These are phyloP conservation scores for Idris sp. DNA, from an alignment of 1,140 invertebrate genomes.

Conservation along the genomic window DNA sequence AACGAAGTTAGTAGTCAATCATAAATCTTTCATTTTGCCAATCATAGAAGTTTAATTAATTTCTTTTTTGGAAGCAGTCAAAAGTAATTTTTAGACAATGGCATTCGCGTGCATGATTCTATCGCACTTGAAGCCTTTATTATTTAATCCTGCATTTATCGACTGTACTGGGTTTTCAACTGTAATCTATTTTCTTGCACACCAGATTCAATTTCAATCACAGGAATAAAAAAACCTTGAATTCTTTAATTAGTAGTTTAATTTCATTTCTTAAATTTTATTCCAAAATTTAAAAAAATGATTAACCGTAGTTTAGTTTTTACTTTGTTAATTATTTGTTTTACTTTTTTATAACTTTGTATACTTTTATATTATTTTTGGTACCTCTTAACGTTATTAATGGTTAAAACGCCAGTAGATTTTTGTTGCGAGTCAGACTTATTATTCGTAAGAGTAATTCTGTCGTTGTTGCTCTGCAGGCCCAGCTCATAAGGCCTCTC, in stretches of 20 bases:
- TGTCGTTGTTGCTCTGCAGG: constrained; percentile 81
- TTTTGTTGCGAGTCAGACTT: constrained; percentile 80
- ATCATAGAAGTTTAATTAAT: constrained; percentile 47
- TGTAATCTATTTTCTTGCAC: constrained; percentile 27
- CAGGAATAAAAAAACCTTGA: constrained; percentile 27
- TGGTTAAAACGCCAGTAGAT: constrained; percentile 82
- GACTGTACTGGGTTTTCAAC: constrained; percentile 18
- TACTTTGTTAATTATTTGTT: too few species aligned
- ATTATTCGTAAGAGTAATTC: constrained; percentile 81
- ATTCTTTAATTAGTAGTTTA: too few species aligned
- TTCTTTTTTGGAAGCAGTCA: constrained; percentile 22
- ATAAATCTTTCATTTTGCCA: constrained; percentile 49
- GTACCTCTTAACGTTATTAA: constrained; percentile 72
- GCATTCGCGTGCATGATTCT: constrained; percentile 2
- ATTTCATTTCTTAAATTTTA: too few species aligned
- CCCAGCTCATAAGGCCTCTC: constrained; percentile 81
- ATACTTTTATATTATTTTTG: too few species aligned
- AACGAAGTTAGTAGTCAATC: constrained; percentile 16
- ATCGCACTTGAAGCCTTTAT: constrained; percentile 24
- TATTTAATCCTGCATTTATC: constrained; percentile 52
- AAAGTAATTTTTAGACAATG: constrained; percentile 40
- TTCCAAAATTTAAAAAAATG: too few species aligned
- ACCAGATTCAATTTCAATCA: constrained; percentile 43
- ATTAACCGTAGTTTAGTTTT: too few species aligned
- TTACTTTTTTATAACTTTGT: too few species aligned